phyloP scores from a whole-genome alignment of 2,113 vertebrate species.

The Bos indicus region DNA sequence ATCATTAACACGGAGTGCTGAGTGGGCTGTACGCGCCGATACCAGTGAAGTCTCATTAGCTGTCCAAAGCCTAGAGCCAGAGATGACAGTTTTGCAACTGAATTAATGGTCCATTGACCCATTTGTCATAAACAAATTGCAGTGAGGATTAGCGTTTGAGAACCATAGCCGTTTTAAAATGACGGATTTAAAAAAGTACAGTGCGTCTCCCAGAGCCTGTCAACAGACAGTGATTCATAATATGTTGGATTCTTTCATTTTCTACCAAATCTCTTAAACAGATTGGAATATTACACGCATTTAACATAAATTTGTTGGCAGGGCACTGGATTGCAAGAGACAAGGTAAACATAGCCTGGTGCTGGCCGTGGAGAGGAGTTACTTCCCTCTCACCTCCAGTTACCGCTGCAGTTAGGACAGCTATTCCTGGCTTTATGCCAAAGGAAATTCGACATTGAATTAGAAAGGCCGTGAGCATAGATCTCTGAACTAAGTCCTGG shows the following conservation, averaged over 20 bases:
- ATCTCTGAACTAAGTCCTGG: background rate
- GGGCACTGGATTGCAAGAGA: background rate
- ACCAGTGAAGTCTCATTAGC: constrained; percentile 20
- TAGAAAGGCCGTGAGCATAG: background rate
- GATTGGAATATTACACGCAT: background rate
- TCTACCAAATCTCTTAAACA: constrained; percentile 24
- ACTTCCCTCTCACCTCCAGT: background rate
- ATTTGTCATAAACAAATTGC: constrained; percentile 27
- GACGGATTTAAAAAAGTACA: background rate
- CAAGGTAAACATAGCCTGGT: background rate
- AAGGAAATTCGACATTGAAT: background rate
- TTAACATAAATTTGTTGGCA: constrained; percentile 33
- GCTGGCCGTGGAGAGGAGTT: background rate
- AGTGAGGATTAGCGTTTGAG: background rate
- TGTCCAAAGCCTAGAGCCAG: constrained; percentile 1
- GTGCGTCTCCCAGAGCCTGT: background rate
- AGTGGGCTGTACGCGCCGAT: background rate
- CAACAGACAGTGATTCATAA: background rate
- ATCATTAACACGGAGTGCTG: constrained; percentile 57
- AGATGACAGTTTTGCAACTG: constrained; percentile 29
- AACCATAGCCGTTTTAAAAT: background rate
- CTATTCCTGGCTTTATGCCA: background rate
- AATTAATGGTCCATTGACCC: constrained; percentile 40
- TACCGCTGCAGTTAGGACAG: background rate
- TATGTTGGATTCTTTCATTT: background rate